Evolutionary conservation across 2,888 invertebrate genomes (phyloP).

Genomic region (Iselma pallidipennis): DNA sequence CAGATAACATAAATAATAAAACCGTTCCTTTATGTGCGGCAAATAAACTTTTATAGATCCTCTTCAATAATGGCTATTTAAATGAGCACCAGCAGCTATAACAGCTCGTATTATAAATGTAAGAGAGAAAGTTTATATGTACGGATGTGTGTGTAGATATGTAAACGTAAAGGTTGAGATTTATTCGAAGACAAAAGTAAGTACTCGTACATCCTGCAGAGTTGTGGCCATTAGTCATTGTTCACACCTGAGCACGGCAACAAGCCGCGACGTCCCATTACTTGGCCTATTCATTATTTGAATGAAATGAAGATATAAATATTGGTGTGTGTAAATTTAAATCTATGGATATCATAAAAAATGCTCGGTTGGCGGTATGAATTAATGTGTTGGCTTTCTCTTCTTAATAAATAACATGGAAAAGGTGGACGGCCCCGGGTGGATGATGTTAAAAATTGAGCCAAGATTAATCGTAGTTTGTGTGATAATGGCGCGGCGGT

Average conservation of each 20-base stretch:
- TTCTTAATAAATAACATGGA: constrained; percentile 17
- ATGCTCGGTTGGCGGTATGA: constrained; percentile 11
- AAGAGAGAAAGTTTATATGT: not conserved
- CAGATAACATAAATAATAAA: too few species aligned
- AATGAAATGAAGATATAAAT: constrained; percentile 31
- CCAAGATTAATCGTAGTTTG: not conserved
- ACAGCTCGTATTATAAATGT: too few species aligned
- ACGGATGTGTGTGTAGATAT: not conserved
- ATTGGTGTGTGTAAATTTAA: constrained; percentile 25
- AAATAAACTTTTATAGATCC: constrained; percentile 26
- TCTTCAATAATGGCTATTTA: constrained; percentile 30
- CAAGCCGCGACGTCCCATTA: constrained; percentile 33
- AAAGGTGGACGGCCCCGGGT: constrained; percentile 4
- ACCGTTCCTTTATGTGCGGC: too few species aligned
- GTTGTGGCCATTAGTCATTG: constrained; percentile 37
- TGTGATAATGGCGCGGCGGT: not conserved
- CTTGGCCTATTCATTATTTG: constrained; percentile 32
- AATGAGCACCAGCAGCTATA: constrained; percentile 25
- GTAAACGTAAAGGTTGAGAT: constrained; percentile 24
- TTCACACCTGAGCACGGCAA: constrained; percentile 38
- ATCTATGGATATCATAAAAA: constrained; percentile 8
- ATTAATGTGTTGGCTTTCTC: constrained; percentile 20
- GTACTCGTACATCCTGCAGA: constrained; percentile 38
- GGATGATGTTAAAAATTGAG: not conserved
- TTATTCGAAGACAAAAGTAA: constrained; percentile 38